Evolutionary conservation across 1,140 invertebrate species (phyloP), one percentile per base, ranked within the genome.

Genomic region (Drosophila orosa): DNA sequence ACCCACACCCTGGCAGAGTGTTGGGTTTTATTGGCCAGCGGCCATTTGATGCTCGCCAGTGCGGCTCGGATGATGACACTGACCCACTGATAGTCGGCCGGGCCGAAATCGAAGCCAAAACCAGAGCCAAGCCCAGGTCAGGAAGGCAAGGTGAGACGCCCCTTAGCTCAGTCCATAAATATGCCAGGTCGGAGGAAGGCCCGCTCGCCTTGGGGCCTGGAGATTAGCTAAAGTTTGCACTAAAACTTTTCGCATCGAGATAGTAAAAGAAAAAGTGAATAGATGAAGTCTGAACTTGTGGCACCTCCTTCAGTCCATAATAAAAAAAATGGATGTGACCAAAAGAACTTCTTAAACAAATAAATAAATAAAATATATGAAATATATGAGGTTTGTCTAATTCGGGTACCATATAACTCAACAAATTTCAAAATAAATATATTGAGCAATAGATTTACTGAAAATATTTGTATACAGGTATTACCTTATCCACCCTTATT

Each of bases 41-140:
- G 63, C 52, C 56, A 78, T 71, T 77, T 54, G 65, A 52, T 69
- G 74, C 60, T 42, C 52, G 35, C 27, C 58, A 74, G 22, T 61
- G 40, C 71, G 71, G 33, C 40, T 47, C 59, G 58, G 58, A 31
- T 50, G 68, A 74, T 81, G 63, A 87, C 71, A 79, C 66, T 86
- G 83, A 86, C 83, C 83, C 83, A 86, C 71, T 87, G 80, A 84
- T 65, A 50, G 65, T 33, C 44, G 37, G 45, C 40, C 50, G 17
- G 31, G 44, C 48, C 48, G 15, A 27, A 9, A 52, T 31, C 8
- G 29, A 61, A 45, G 4, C 42, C 13, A 33, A 31, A 55, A n/a
- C 22, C 45, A 48, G 25, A 27, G 44, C 61, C 81, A 78, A 81
- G 62, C 82, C 73, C 81, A 77, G 59, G 50, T 57, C 44, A 60